These are phyloP conservation scores for Salmo trutta DNA, from an alignment of 2,797 vertebrate species.

Conservation along the genomic window DNA sequence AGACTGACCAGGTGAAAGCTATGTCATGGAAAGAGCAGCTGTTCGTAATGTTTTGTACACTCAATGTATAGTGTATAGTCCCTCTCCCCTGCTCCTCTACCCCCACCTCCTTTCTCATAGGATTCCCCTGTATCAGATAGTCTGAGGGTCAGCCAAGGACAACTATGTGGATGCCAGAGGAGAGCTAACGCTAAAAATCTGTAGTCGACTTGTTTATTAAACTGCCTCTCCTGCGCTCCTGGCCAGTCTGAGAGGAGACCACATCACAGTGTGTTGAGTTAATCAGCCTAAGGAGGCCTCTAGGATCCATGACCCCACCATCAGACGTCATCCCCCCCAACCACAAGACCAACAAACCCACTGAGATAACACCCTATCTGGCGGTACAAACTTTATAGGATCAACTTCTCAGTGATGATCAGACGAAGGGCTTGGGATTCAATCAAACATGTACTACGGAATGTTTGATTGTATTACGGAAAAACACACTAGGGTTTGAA, in stretches of 20 bases:
- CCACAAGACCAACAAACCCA: no score
- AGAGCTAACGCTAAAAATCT: slow-evolving; percentile 6
- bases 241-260: not conserved
- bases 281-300: not conserved
- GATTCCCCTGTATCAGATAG: not conserved
- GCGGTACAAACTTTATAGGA: not conserved
- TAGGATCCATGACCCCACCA: not conserved
- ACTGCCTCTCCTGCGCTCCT: not conserved
- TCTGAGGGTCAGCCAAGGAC: no score
- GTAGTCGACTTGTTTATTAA: slow-evolving; percentile 17
- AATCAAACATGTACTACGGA: not conserved
- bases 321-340: not conserved
- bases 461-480: not conserved
- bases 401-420: no score
- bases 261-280: slow-evolving; percentile 3
- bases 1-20: no score
- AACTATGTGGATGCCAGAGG: not conserved
- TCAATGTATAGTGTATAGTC: not conserved
- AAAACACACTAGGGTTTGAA: not conserved
- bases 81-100: not conserved
- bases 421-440: not conserved
- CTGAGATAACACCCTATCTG: not conserved
- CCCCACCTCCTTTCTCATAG: not conserved
- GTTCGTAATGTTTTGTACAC: no score
- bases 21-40: no score